Percentiles rank a stretch among this genome's conserved stretches.
Conservation (phyloP, 1,140 invertebrate species). For the Pantala flavescens region DNA sequence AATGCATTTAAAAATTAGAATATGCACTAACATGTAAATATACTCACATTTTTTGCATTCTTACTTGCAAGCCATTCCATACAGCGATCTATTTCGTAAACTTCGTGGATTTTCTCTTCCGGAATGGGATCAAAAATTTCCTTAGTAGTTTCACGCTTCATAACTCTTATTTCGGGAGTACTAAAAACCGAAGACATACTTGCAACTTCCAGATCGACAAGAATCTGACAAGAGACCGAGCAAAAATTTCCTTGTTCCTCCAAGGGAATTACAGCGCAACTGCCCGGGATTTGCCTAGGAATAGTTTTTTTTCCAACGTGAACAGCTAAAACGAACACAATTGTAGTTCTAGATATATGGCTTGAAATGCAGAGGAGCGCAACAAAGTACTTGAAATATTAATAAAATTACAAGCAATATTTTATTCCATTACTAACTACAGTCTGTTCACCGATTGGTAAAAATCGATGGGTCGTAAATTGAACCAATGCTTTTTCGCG, state of each 20-base stretch:
- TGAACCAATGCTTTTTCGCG: neutral
- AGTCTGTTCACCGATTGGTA: neutral
- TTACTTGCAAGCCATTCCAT: slow-evolving; percentile 55
- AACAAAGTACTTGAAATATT: too few species aligned
- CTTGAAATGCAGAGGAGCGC: too few species aligned
- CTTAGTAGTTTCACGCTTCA: neutral
- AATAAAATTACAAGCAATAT: neutral
- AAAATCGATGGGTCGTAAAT: neutral
- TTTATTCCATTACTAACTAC: neutral
- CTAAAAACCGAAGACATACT: neutral
- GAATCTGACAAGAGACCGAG: neutral
- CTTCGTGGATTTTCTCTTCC: slow-evolving; percentile 18
- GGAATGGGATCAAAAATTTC: neutral
- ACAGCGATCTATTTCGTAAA: slow-evolving; percentile 44
- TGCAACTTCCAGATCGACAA: neutral
- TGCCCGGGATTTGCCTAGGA: too few species aligned
- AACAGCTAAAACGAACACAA: too few species aligned
- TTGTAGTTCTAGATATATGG: too few species aligned
- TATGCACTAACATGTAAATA: neutral
- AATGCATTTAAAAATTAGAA: too few species aligned
- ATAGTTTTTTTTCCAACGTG: too few species aligned
- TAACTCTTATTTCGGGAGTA: neutral
- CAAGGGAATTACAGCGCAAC: too few species aligned
- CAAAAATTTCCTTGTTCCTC: too few species aligned
- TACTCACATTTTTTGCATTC: slow-evolving; percentile 50